phyloP scores from a whole-genome alignment of 92 coral and sea anemone species.

The Actinernus sp. region DNA sequence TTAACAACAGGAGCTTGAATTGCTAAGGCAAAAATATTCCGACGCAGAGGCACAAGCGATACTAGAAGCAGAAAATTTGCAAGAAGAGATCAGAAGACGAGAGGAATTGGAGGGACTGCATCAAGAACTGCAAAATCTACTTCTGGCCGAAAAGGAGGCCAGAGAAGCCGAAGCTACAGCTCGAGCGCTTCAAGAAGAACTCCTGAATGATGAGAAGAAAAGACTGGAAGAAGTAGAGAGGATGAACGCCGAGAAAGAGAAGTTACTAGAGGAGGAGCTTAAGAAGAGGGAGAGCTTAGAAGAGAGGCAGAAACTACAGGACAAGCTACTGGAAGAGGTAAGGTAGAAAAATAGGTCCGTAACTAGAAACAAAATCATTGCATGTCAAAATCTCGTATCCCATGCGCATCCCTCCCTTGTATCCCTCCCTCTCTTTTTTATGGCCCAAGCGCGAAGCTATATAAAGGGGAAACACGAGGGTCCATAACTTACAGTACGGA shows the following conservation, averaged over 20 bases:
- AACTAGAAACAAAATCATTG: too few species aligned
- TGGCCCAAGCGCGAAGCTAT: too few species aligned
- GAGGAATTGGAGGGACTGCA: constrained; percentile 91
- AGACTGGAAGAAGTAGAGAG: constrained; percentile 79
- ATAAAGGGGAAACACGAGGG: too few species aligned
- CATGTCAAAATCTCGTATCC: too few species aligned
- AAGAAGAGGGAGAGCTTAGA: constrained; percentile 86
- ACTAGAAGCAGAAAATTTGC: constrained; percentile 78
- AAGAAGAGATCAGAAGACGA: constrained; percentile 82
- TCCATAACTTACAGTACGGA: too few species aligned
- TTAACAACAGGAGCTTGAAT: constrained; percentile 91
- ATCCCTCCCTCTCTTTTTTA: too few species aligned
- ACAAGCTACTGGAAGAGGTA: constrained; percentile 89
- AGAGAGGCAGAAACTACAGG: constrained; percentile 91
- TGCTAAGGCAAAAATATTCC: constrained; percentile 76
- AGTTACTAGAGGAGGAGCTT: constrained; percentile 78
- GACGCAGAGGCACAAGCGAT: constrained; percentile 90
- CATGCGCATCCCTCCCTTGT: too few species aligned
- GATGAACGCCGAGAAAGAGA: constrained; percentile 76
- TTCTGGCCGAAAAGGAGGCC: constrained; percentile 85
- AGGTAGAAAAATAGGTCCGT: too few species aligned
- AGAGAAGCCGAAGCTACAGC: constrained; percentile 87
- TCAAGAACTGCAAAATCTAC: constrained; percentile 71
- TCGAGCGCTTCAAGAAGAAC: constrained; percentile 80
- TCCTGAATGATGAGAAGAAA: constrained; percentile 75